Evolutionary conservation across 1,140 invertebrate genomes (phyloP), one percentile per base, ranked within the genome.

Genomic region (Pachyrhynchus sulphureomaculatus): DNA sequence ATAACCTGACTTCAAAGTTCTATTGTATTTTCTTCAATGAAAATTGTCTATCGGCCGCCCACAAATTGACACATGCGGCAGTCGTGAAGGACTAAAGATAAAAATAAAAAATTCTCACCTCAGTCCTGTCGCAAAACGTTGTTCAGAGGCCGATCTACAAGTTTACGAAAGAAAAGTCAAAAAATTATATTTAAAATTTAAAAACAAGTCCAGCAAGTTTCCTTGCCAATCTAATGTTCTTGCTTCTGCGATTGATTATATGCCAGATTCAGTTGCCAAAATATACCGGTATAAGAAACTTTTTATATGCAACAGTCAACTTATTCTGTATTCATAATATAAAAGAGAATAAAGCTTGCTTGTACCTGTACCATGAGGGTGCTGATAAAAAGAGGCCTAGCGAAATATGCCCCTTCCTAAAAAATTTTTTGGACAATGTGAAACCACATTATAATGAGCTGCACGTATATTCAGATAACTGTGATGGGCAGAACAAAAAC

Each of bases 401-500:
- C 59, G 54, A 64, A 36, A 53, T 59, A 8, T 64, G 62, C 20
- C 21, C 55, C 8, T 58, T 64, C 29, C 26, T 64, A 10, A 13
- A 34, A 15, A 36, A 64, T 33, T 61, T 29, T 34, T 23, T 53
- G 12, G 29, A 61, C 3, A 15, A 59, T 10, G 17, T 48, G 15
- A 21, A 15, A 21, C 17, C n/a, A 13, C 17, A 54, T 13, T 37
- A 66, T 36, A 70, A 67, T 42, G 57, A 72, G 64, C 64, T 71
- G 26, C 66, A 73, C 45, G 18, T 69, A n/a, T 62, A 42, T 54
- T 49, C 26, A 39, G 69, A 73, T 52, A 58, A 54, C 49, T 73
- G 67, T 53, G 15, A 56, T 18, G 67, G 68, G 9, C 72, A 73
- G 59, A 72, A 73, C 51, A 58, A 60, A 47, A 73, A 73, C 37